phyloP scores from a whole-genome alignment of 2,113 vertebrate genomes.

The Cryptomyrus ogoouensis region DNA sequence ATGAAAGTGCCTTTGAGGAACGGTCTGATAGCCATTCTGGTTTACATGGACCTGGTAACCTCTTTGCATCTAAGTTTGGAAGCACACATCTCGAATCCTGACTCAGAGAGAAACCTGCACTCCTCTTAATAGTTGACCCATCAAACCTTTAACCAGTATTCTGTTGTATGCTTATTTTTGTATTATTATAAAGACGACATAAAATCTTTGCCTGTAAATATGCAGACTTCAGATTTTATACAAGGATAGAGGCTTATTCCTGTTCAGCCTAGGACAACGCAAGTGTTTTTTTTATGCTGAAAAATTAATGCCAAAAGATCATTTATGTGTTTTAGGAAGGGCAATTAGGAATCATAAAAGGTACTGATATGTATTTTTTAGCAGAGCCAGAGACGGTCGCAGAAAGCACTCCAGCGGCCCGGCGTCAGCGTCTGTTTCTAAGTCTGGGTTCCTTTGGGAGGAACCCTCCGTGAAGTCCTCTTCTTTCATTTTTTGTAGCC shows the following conservation, averaged over 20 bases:
- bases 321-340: not conserved
- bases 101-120: not conserved
- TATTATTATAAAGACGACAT: not conserved
- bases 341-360: not conserved
- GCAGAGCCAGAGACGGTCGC: not conserved
- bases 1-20: not conserved
- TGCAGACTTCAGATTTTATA: not conserved
- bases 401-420: not conserved
- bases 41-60: not conserved
- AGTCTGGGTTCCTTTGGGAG: not conserved
- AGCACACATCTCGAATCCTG: not conserved
- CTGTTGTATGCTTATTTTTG: not conserved
- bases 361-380: slow-evolving; percentile 1
- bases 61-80: not conserved
- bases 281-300: not conserved
- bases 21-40: not conserved
- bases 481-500: not conserved
- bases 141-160: not conserved
- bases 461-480: not conserved
- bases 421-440: not conserved
- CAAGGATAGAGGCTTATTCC: slow-evolving; percentile 10
- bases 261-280: not conserved
- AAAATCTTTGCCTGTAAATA: not conserved
- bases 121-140: not conserved
- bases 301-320: slow-evolving; percentile 10